These are phyloP conservation scores for Danio choprae DNA, from an alignment of 2,797 vertebrate genomes.

Conservation along the genomic window DNA sequence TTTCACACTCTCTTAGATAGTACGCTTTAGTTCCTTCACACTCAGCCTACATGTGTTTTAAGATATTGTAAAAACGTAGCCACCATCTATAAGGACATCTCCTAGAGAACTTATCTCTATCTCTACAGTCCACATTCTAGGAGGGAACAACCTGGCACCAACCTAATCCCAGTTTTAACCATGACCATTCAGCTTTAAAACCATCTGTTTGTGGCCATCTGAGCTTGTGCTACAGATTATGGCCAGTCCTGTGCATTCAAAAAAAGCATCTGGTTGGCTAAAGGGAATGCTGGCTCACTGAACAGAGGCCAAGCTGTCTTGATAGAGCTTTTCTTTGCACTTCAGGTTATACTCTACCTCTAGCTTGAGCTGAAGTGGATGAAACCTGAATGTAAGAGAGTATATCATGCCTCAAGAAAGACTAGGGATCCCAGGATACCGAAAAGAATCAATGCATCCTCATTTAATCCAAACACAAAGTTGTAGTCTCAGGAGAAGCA, in stretches of 20 bases:
- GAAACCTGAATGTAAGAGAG: not conserved
- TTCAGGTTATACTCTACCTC: slow-evolving; percentile 35
- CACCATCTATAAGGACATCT: slow-evolving; percentile 54
- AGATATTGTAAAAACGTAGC: not conserved
- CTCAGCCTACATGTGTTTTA: slow-evolving; percentile 3
- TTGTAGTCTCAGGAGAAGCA: not conserved
- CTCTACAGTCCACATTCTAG: slow-evolving; percentile 70
- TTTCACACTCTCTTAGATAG: not conserved
- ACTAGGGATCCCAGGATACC: not conserved
- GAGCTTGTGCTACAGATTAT: slow-evolving; percentile 73
- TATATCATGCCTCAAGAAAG: not conserved
- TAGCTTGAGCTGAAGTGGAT: slow-evolving; percentile 22
- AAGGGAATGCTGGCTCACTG: slow-evolving; percentile 72
- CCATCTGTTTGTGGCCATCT: slow-evolving; percentile 80
- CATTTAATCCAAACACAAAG: not conserved
- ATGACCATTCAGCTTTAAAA: slow-evolving; percentile 80
- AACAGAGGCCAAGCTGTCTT: slow-evolving; percentile 77
- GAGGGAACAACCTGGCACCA: slow-evolving; percentile 72
- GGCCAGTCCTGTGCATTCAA: slow-evolving; percentile 70
- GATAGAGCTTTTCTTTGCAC: slow-evolving; percentile 69
- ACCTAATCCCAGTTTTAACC: slow-evolving; percentile 73
- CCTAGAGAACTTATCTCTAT: slow-evolving; percentile 68
- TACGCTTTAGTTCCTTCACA: not conserved
- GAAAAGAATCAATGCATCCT: not conserved
- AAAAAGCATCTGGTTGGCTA: slow-evolving; percentile 69